phyloP scores from a whole-genome alignment of 2,888 invertebrate genomes.

The Parnassius mnemosyne region DNA sequence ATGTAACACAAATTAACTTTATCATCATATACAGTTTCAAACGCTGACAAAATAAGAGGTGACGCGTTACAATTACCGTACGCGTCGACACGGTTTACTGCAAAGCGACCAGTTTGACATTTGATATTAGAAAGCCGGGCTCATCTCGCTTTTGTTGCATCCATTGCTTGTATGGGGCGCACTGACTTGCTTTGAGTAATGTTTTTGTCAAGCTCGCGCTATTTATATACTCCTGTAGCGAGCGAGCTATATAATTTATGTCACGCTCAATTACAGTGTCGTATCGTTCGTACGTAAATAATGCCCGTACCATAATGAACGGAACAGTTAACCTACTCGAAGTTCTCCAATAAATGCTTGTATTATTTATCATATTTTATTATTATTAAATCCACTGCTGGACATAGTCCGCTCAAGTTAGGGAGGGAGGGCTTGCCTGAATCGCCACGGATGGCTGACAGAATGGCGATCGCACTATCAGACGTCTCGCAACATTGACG shows the following conservation, averaged over 20 bases:
- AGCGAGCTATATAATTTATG: not conserved
- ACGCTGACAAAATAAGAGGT: constrained; percentile 19
- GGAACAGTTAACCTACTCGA: too few species aligned
- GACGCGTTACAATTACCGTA: constrained; percentile 22
- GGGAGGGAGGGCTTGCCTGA: too few species aligned
- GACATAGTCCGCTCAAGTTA: too few species aligned
- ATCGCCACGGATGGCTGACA: too few species aligned
- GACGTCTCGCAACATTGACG: too few species aligned
- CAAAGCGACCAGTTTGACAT: constrained; percentile 24
- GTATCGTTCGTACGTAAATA: too few species aligned
- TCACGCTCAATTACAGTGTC: constrained; percentile 1
- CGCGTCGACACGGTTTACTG: constrained; percentile 13
- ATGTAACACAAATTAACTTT: too few species aligned
- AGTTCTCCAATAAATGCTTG: too few species aligned
- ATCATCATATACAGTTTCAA: constrained; percentile 7
- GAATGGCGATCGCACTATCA: too few species aligned
- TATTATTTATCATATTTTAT: too few species aligned
- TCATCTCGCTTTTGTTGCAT: constrained; percentile 25
- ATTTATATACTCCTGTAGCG: constrained; percentile 3
- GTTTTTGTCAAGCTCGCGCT: constrained; percentile 11
- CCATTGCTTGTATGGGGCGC: constrained; percentile 17
- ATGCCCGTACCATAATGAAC: too few species aligned
- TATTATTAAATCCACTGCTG: too few species aligned
- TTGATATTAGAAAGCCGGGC: constrained; percentile 26
- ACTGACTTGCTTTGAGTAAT: constrained; percentile 12